Conservation (phyloP, 1,140 invertebrate genomes). For the Drosophila rhopaloa region DNA sequence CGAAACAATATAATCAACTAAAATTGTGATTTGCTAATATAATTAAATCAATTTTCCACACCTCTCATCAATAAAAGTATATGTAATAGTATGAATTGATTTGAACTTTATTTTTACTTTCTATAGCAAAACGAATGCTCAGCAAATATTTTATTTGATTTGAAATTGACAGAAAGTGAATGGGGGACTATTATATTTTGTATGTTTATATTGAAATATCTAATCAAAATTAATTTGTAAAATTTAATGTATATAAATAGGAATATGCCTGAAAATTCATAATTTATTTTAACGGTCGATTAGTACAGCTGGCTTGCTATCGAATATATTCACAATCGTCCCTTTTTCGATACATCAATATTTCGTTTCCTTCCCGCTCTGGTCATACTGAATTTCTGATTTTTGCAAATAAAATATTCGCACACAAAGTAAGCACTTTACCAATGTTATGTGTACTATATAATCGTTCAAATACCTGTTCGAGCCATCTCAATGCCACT, state of each 20-base stretch:
- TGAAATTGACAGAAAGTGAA: not conserved
- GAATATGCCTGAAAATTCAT: not conserved
- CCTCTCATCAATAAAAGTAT: too few relatives aligned
- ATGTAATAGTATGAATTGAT: too few relatives aligned
- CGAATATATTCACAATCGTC: not conserved
- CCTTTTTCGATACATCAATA: not conserved
- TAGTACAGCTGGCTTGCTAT: not conserved
- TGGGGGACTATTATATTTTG: not conserved
- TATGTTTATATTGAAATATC: not conserved
- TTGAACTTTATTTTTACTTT: too few relatives aligned
- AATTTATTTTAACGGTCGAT: not conserved
- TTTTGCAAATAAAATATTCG: slow-evolving; percentile 57
- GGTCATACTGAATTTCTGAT: slow-evolving; percentile 22
- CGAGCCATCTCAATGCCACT: slow-evolving; percentile 3
- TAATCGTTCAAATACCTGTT: slow-evolving; percentile 21
- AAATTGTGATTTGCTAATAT: too few relatives aligned
- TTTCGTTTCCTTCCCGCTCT: not conserved
- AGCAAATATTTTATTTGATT: not conserved
- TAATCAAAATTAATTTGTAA: not conserved
- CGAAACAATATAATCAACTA: too few relatives aligned
- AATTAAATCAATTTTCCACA: too few relatives aligned
- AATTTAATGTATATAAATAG: not conserved
- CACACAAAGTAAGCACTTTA: slow-evolving; percentile 34
- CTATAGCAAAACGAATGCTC: too few relatives aligned
- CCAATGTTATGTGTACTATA: slow-evolving; percentile 17